Conservation (phyloP, 2,888 invertebrate genomes). For the Dermolepida albohirtum region DNA sequence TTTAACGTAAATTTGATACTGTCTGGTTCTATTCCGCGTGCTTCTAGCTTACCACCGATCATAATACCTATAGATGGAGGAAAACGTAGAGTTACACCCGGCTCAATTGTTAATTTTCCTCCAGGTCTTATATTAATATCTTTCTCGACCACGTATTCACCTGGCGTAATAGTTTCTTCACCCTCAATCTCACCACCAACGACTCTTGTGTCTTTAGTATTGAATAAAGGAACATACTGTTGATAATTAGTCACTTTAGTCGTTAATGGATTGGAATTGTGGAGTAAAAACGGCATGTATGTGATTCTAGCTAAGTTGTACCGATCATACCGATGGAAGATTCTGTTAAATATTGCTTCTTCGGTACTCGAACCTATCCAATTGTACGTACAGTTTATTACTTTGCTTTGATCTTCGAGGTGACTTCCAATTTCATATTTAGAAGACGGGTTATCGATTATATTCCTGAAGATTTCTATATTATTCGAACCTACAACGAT, state of each 20-base stretch:
- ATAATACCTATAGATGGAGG: slow-evolving; percentile 95
- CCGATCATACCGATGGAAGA: slow-evolving; percentile 89
- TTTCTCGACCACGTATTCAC: slow-evolving; percentile 90
- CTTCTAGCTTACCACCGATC: slow-evolving; percentile 92
- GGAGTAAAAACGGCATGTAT: slow-evolving; percentile 91
- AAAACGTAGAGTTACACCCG: slow-evolving; percentile 90
- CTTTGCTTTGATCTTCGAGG: slow-evolving; percentile 91
- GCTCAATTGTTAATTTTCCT: slow-evolving; percentile 88
- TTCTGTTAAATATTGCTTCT: slow-evolving; percentile 77
- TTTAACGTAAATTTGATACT: slow-evolving; percentile 84
- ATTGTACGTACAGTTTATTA: slow-evolving; percentile 93
- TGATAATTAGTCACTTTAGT: slow-evolving; percentile 83
- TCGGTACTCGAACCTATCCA: slow-evolving; percentile 88
- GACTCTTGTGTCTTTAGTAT: slow-evolving; percentile 72
- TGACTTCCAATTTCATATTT: slow-evolving; percentile 96
- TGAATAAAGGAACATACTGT: slow-evolving; percentile 83
- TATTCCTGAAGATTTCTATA: slow-evolving; percentile 88
- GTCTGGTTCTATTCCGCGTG: slow-evolving; percentile 81
- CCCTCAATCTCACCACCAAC: slow-evolving; percentile 96
- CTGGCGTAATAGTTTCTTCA: slow-evolving; percentile 82
- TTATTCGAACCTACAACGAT: slow-evolving; percentile 93
- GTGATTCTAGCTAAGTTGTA: slow-evolving; percentile 94
- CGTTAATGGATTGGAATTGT: slow-evolving; percentile 90
- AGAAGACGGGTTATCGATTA: slow-evolving; percentile 90
- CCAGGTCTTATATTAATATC: slow-evolving; percentile 96